Evolutionary conservation across 2,888 invertebrate genomes (phyloP).

Genomic region (Dichetophora obliterata): DNA sequence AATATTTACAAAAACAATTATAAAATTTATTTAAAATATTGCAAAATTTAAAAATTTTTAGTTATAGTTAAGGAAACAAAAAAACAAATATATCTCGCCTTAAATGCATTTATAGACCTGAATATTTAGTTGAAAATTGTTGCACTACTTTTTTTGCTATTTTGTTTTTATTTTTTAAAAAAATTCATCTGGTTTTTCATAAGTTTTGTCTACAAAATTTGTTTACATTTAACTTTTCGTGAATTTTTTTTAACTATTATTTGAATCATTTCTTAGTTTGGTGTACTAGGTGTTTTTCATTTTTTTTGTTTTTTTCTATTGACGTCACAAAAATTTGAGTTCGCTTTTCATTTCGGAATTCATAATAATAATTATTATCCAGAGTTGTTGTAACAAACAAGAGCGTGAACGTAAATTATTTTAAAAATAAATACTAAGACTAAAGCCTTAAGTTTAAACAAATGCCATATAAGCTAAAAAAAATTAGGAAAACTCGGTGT

Average conservation of each 20-base stretch:
- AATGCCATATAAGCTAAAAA: background rate
- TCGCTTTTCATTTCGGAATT: slow-evolving; percentile 66
- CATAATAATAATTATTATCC: slow-evolving; percentile 60
- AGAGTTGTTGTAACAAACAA: background rate
- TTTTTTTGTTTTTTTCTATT: slow-evolving; percentile 59
- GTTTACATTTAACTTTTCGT: background rate
- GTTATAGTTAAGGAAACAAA: background rate
- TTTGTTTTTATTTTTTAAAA: slow-evolving; percentile 36
- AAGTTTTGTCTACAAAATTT: slow-evolving; percentile 26
- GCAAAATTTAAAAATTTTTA: slow-evolving; percentile 21
- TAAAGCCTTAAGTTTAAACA: slow-evolving; percentile 10
- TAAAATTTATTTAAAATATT: background rate
- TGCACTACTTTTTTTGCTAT: slow-evolving; percentile 34
- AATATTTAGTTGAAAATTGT: slow-evolving; percentile 52
- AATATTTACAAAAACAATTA: background rate
- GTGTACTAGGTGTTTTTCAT: slow-evolving; percentile 44
- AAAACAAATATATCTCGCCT: slow-evolving; percentile 32
- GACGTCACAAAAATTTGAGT: slow-evolving; percentile 69
- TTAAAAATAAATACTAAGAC: too few species aligned
- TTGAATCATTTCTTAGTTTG: slow-evolving; percentile 14
- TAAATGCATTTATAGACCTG: slow-evolving; percentile 66
- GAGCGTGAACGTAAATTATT: slow-evolving; percentile 13
- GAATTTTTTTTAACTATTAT: slow-evolving; percentile 24
- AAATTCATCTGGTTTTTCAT: slow-evolving; percentile 28
- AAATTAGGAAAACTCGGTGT: background rate